Evolutionary conservation across 2,888 invertebrate genomes (phyloP), one percentile per base, ranked within the genome.

Genomic region (Tromatobia lineatoria): DNA sequence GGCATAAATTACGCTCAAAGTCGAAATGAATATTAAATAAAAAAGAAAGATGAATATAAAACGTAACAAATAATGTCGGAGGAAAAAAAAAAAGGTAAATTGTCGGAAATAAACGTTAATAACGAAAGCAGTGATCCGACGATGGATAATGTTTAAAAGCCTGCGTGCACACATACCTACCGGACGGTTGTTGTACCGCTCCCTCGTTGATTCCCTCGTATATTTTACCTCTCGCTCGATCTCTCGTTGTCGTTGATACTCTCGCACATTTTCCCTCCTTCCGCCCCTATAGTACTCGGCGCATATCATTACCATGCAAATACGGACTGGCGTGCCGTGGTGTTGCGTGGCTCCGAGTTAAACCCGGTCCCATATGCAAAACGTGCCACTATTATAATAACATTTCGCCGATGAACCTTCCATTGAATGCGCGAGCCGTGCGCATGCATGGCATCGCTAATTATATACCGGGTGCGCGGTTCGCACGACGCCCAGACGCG

Each of bases 221-320:
- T 20, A 73, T 74, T 84, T 66, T 64, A 29, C 59, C 38, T 67
- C 18, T 80, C 20, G 15, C 50, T 80, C 45, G 79, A 47, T 85
- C 69, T 81, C 79, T 74, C 80, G 59, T 50, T 42, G 69, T 74
- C 70, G 73, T 74, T 76, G 69, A 77, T 70, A 77, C 73, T 23
- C 80, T 61, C 82, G 61, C 77, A 18, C 20, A 77, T 84, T 84
- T 81, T 70, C 42, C 54, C 74, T 34, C 50, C 47, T 82, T 77
- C 84, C 76, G 80, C 80, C 88, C 89, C 88, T 88, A 64, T 38
- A 64, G 64, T 64, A 34, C 42, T 38, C 64, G 64, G 64, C 89
- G 91, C 91, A 91, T 92, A 92, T 91, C 91, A 92, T 92, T 92
- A 92, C 88, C 91, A 90, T 92, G 91, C 91, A 92, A 92, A 92